Conservation (phyloP, 2,888 invertebrate species). For the Himalopsyche japonica region DNA sequence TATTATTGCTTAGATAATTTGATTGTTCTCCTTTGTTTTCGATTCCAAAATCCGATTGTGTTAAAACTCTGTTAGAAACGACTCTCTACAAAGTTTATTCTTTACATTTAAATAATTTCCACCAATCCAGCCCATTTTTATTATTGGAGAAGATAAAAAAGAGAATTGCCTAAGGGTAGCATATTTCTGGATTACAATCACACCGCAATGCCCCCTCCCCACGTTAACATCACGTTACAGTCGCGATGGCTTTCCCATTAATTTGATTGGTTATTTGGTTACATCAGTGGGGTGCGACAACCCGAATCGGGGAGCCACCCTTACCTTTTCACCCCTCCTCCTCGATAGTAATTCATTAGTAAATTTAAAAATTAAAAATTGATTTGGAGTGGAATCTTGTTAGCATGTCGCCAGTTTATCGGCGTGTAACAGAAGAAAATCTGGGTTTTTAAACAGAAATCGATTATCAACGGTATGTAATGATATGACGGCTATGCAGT, state of each 20-base stretch:
- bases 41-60: too few species aligned
- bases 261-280: conserved; percentile 40
- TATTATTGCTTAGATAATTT: too few species aligned
- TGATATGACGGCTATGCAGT: too few species aligned
- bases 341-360: conserved; percentile 35
- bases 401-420: not conserved
- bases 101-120: too few species aligned
- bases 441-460: too few species aligned
- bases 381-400: not conserved
- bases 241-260: conserved; percentile 27
- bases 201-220: not conserved
- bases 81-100: too few species aligned
- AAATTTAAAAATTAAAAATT: conserved; percentile 22
- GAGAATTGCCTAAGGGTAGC: conserved; percentile 30
- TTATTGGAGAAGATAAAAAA: conserved; percentile 19
- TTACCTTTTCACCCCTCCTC: not conserved
- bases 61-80: too few species aligned
- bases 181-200: conserved; percentile 28
- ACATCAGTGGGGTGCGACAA: not conserved
- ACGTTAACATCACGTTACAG: conserved; percentile 3
- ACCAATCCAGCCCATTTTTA: conserved; percentile 7
- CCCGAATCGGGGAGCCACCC: not conserved
- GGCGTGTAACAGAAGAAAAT: not conserved
- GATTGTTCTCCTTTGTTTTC: too few species aligned
- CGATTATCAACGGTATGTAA: too few species aligned